Conservation (phyloP, 23 tunicate genomes). For the Trididemnum miniatum region DNA sequence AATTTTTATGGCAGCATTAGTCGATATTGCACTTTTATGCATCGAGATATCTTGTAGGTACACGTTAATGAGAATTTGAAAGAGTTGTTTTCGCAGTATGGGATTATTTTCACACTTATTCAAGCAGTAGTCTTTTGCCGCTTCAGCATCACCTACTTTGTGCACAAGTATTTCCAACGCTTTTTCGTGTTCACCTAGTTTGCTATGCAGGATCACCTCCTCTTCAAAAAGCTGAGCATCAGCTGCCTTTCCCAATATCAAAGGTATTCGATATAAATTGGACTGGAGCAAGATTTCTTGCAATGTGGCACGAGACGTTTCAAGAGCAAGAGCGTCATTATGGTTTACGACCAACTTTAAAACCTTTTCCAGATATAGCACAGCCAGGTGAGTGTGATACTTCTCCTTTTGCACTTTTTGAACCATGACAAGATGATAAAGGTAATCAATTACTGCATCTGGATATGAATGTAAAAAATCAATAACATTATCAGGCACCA, state of each 20-base stretch:
- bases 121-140: slow-evolving; percentile 83
- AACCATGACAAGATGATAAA: slow-evolving; percentile 70
- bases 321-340: slow-evolving; percentile 10
- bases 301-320: slow-evolving; percentile 35
- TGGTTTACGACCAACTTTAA: neutral
- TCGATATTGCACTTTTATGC: slow-evolving; percentile 28
- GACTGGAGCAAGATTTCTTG: slow-evolving; percentile 60
- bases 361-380: slow-evolving; percentile 65
- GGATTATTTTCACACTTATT: slow-evolving; percentile 39
- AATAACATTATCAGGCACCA: slow-evolving; percentile 59
- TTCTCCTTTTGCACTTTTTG: slow-evolving; percentile 64
- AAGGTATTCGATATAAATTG: slow-evolving; percentile 54
- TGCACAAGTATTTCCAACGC: slow-evolving; percentile 71
- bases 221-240: slow-evolving; percentile 67
- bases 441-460: slow-evolving; percentile 52
- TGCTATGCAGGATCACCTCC: slow-evolving; percentile 75
- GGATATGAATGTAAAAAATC: slow-evolving; percentile 68
- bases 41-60: slow-evolving; percentile 57
- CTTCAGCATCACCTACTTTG: slow-evolving; percentile 44
- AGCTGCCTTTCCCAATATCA: slow-evolving; percentile 65
- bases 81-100: slow-evolving; percentile 29
- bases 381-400: slow-evolving; percentile 87
- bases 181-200: slow-evolving; percentile 76
- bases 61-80: slow-evolving; percentile 51
- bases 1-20: slow-evolving; percentile 47